Percentiles rank a stretch among this genome's conserved stretches.
Conservation (phyloP, 2,797 vertebrate genomes). For the Gila robusta region DNA sequence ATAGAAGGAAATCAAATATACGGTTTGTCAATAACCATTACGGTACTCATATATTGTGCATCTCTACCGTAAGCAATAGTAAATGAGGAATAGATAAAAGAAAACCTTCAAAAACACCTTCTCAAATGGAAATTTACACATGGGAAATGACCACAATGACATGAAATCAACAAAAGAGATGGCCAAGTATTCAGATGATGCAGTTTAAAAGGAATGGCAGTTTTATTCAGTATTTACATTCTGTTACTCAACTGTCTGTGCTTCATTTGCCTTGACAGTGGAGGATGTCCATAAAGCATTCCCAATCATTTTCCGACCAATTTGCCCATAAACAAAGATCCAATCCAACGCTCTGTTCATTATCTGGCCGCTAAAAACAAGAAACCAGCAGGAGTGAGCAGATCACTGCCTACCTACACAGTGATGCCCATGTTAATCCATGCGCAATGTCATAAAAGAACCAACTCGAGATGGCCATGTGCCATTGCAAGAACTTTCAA, state of each 20-base stretch:
- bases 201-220: background rate
- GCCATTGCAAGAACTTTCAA: constrained; percentile 9
- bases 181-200: background rate
- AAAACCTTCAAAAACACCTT: background rate
- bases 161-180: background rate
- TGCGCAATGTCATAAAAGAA: constrained; percentile 26
- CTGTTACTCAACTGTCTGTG: constrained; percentile 24
- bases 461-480: background rate
- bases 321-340: constrained; percentile 54
- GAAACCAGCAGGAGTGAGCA: constrained; percentile 49
- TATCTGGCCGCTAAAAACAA: constrained; percentile 52
- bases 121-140: background rate
- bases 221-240: constrained; percentile 35
- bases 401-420: constrained; percentile 40
- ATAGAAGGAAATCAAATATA: background rate
- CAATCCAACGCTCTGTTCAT: constrained; percentile 21
- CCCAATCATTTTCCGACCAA: constrained; percentile 55
- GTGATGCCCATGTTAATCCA: constrained; percentile 29
- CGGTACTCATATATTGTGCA: too few species aligned
- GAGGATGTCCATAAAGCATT: constrained; percentile 29
- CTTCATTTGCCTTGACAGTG: constrained; percentile 22
- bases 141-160: background rate
- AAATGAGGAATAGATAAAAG: background rate
- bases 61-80: background rate
- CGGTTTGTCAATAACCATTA: background rate